Base-by-base conservation (phyloP, 1,140 invertebrate genomes). In the Planococcus citri region DNA sequence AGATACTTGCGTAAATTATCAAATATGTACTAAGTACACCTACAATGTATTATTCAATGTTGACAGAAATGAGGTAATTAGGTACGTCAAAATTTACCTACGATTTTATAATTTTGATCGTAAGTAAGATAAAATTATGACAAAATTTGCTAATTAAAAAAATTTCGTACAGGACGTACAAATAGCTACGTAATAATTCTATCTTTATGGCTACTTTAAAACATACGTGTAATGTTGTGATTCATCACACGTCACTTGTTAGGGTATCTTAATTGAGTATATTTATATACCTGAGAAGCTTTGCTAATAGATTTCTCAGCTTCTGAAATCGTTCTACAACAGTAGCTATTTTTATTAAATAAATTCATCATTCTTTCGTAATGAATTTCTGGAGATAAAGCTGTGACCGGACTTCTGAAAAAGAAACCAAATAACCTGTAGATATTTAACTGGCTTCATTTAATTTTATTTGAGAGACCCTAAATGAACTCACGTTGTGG, bases 311-410 rank as follows among this genome's bases (percentile, higher is more conserved):
- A 90, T 12, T 75, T 75, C 69, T 86, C 80, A 60, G 97, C 80
- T 75, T 97, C 86, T 10, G 86, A 82, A 61, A 90, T 81, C 0
- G 87, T 91, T 69, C 82, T 84, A 70, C 88, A 93, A 73, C 90
- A 86, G 74, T 89, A 84, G n/a, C 94, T 94, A 64, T 83, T 81
- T 72, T 83, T 83, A 2, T 87, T 89, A 78, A 95, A 94, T 77
- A 96, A 84, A 78, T 86, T 84, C 80, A 94, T 87, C 82, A 97
- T 87, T 75, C 89, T 89, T 76, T 98, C 94, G 78, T 98, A 98
- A 69, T 85, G 87, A 0, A 87, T 86, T 76, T 87, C 85, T 27
- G 86, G 85, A 60, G 85, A 84, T 22, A 97, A 80, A 4, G 86
- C 84, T 38, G 87, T 88, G 0, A 94, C 91, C 68, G 93, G 93